Percentiles rank a stretch among this genome's conserved stretches.
Evolutionary conservation across 2,113 vertebrate genomes (phyloP).

Genomic region (Lates calcarifer): DNA sequence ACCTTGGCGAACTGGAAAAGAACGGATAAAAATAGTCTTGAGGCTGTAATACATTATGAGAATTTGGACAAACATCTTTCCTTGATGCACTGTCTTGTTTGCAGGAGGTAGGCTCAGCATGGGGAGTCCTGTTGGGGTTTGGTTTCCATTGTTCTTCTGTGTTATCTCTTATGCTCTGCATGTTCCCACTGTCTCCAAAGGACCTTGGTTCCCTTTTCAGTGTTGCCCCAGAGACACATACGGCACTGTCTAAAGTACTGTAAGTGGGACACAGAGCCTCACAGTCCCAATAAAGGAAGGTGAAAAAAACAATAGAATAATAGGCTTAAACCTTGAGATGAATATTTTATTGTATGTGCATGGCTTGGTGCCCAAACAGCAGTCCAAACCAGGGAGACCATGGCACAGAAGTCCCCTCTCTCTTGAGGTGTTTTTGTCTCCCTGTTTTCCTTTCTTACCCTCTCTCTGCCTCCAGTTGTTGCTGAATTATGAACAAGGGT

Average conservation of each 20-base stretch:
- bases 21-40: constrained; percentile 58
- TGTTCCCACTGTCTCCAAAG: constrained; percentile 57
- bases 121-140: constrained; percentile 60
- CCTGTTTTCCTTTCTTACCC: not conserved
- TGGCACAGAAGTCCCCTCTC: not conserved
- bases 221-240: constrained; percentile 60
- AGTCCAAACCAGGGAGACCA: constrained; percentile 8
- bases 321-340: constrained; percentile 48
- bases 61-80: constrained; percentile 65
- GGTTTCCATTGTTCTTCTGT: constrained; percentile 65
- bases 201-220: constrained; percentile 55
- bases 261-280: constrained; percentile 68
- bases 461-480: constrained; percentile 3
- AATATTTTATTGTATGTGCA: constrained; percentile 59
- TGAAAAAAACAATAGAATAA: constrained; percentile 60
- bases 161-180: constrained; percentile 63
- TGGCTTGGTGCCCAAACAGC: constrained; percentile 25
- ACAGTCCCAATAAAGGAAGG: constrained; percentile 39
- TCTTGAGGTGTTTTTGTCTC: constrained; percentile 21
- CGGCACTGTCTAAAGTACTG: constrained; percentile 45
- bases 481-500: not conserved
- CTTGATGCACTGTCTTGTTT: constrained; percentile 54
- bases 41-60: constrained; percentile 58
- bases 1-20: constrained; percentile 25
- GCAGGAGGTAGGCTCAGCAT: constrained; percentile 49